Conservation (phyloP, 53 echinoderm and acorn worm genomes). For the Stichopus horrens region DNA sequence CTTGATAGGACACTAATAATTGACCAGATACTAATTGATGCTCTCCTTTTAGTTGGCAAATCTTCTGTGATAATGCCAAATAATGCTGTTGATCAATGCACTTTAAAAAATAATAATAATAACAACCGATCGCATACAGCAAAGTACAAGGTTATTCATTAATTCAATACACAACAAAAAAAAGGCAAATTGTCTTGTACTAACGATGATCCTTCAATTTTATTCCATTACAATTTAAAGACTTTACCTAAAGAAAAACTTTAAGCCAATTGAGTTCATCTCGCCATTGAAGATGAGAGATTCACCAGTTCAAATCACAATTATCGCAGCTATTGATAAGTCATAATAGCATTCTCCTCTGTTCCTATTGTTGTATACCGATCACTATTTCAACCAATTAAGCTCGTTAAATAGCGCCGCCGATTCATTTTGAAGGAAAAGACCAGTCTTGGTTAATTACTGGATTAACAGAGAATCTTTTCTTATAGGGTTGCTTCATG, state of each 20-base stretch:
- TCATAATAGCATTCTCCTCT: background rate
- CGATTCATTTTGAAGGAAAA: background rate
- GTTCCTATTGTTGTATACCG: background rate
- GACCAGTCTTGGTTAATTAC: conserved; percentile 19
- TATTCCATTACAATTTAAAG: background rate
- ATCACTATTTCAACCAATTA: conserved; percentile 23
- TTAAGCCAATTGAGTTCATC: background rate
- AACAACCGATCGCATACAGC: too few species aligned
- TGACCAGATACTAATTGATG: too few species aligned
- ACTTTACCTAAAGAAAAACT: background rate
- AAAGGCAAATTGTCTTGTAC: background rate
- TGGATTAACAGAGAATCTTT: background rate
- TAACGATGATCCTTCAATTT: background rate
- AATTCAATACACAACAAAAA: background rate
- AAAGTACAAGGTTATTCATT: background rate
- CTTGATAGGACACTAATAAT: too few species aligned
- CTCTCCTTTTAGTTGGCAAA: too few species aligned
- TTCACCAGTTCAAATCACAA: background rate
- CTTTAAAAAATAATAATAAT: background rate
- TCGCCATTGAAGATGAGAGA: background rate
- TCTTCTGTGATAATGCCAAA: background rate
- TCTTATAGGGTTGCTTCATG: background rate
- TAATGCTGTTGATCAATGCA: background rate
- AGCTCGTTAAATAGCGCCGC: conserved; percentile 30
- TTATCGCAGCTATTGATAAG: background rate